Conservation (phyloP, 2,113 vertebrate species). For the Marcusenius ussheri region DNA sequence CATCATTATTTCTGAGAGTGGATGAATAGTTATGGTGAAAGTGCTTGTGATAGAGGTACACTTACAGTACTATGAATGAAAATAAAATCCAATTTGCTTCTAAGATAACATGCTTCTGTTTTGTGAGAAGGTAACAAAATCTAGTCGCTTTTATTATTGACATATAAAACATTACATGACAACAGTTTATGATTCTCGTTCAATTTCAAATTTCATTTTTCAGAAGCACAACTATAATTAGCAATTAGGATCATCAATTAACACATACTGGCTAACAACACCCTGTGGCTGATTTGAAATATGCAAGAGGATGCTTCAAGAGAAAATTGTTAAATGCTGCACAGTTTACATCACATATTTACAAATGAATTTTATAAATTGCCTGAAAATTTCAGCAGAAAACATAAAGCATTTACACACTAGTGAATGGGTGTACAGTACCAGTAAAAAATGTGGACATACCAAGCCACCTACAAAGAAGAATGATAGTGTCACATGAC, state of each 20-base stretch:
- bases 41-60: not conserved
- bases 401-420: not conserved
- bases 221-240: not conserved
- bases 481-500: not conserved
- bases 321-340: not conserved
- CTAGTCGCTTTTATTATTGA: not conserved
- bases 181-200: not conserved
- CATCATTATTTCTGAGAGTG: not conserved
- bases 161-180: not conserved
- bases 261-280: not conserved
- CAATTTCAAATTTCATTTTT: not conserved
- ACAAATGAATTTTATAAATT: not conserved
- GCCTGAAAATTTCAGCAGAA: not conserved
- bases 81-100: not conserved
- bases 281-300: not conserved
- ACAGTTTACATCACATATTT: not conserved
- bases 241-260: not conserved
- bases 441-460: not conserved
- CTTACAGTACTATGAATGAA: not conserved
- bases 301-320: not conserved
- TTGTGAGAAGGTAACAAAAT: not conserved
- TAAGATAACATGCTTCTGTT: not conserved
- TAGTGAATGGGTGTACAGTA: not conserved
- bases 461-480: not conserved
- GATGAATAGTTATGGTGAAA: not conserved